Evolutionary conservation across 2,113 vertebrate species (phyloP).

Genomic region (Heterotilapia buettikoferi): DNA sequence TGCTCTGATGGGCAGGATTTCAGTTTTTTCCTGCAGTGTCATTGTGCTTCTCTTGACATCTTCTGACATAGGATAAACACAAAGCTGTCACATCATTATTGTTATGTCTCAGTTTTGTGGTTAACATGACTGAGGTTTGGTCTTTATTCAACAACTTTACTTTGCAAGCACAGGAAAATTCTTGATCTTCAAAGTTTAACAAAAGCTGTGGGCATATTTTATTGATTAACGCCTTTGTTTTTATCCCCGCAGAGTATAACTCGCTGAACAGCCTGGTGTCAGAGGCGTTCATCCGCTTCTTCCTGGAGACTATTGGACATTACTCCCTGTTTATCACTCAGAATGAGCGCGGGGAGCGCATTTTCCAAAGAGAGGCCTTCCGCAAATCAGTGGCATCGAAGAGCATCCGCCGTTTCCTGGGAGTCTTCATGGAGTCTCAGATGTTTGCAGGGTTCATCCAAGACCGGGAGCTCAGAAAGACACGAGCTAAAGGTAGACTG

Average conservation of each 20-base stretch:
- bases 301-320: slow-evolving; percentile 96
- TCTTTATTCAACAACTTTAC: neutral
- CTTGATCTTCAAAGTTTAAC: neutral
- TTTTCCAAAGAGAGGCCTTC: slow-evolving; percentile 94
- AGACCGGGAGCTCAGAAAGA: slow-evolving; percentile 93
- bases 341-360: slow-evolving; percentile 87
- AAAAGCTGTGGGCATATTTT: neutral
- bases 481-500: slow-evolving; percentile 88
- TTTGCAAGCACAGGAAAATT: neutral
- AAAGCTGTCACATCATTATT: neutral
- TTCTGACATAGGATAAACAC: neutral
- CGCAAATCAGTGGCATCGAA: slow-evolving; percentile 98
- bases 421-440: slow-evolving; percentile 99
- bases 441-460: slow-evolving; percentile 99
- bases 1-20: neutral
- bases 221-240: neutral
- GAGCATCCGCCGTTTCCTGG: slow-evolving; percentile 95
- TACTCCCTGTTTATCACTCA: slow-evolving; percentile 95
- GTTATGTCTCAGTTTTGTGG: neutral
- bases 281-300: slow-evolving; percentile 97
- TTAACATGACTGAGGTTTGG: neutral
- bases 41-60: neutral
- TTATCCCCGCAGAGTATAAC: slow-evolving; percentile 84
- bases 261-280: slow-evolving; percentile 93
- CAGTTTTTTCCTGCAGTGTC: neutral